A percentile compares a stretch with the other conserved stretches of the same genome.
Conservation (phyloP, 64 coral and sea anemone species). For the Acropora tenuis region DNA sequence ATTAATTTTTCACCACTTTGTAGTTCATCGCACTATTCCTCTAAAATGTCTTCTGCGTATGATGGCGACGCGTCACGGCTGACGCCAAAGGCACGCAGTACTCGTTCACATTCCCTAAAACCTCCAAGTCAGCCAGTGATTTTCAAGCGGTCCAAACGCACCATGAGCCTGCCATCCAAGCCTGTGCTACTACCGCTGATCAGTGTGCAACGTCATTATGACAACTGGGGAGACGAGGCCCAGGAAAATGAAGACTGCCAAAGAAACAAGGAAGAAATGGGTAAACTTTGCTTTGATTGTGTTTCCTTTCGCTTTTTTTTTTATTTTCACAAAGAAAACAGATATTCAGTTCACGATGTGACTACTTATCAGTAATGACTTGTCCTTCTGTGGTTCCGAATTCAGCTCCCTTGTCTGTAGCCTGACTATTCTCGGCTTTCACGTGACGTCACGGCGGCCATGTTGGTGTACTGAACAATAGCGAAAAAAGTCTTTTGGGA, state of each 20-base stretch:
- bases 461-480: no score
- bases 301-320: no score
- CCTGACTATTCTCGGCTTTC: no score
- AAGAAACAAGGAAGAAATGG: slow-evolving; percentile 15
- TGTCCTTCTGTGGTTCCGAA: no score
- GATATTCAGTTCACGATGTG: no score
- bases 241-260: neutral
- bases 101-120: slow-evolving; percentile 38
- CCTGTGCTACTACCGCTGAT: slow-evolving; percentile 37
- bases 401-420: no score
- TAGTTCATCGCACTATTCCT: neutral
- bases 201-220: slow-evolving; percentile 16
- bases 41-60: neutral
- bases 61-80: slow-evolving; percentile 9
- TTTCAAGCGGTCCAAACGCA: slow-evolving; percentile 38
- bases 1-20: neutral
- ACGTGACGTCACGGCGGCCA: no score
- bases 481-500: no score
- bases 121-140: slow-evolving; percentile 28
- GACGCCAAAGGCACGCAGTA: neutral
- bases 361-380: no score
- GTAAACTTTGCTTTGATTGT: neutral
- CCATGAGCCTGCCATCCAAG: slow-evolving; percentile 44
- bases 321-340: no score
- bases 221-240: slow-evolving; percentile 12